Evolutionary conservation across 2,888 invertebrate species (phyloP), one percentile per base, ranked within the genome.

Genomic region (Lypha dubia): DNA sequence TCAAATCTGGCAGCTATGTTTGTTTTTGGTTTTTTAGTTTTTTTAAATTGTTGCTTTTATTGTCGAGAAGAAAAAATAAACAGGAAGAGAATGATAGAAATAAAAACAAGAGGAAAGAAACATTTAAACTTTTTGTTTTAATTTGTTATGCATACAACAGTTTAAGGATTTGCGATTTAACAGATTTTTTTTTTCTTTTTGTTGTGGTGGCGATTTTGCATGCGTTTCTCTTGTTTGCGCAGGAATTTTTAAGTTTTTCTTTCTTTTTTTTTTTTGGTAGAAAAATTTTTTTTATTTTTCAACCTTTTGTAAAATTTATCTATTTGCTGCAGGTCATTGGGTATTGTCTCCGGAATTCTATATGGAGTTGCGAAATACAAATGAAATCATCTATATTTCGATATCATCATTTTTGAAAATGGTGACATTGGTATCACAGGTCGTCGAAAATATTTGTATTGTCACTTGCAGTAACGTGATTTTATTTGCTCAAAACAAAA

Each of bases 111-210:
- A 8, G 46, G 17, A 49, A 8, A 35, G 17, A 49, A 68, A 28
- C 60, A 68, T 41, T 77, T 60, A 38, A 70, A 46, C n/a, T 32
- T 62, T 60, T 79, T 46, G 32, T 60, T 68, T 49, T 58, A 46
- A 58, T 41, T 74, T 38, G 35, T 60, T 41, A 38, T 17, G 24
- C 60, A 62, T 38, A 73, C 53, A 65, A 65, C 24, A 62, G 62
- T 53, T 75, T 68, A 75, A 68, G 53, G 60, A 62, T 70, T 60
- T 53, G 81, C 62, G 28, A 63, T 56, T 75, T 62, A 15, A 51
- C 46, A 8, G 11, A 38, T 38, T 5, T 38, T 38, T 38, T 38
- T 1, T 38, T 38, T 32, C 46, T 58, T 24, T 67, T 44, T 46
- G 17, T 44, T 56, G 44, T 53, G 62, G 53, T 20, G 44, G 11